Evolutionary conservation across 1,140 invertebrate species (phyloP).

Genomic region (Drosophila bipectinata): DNA sequence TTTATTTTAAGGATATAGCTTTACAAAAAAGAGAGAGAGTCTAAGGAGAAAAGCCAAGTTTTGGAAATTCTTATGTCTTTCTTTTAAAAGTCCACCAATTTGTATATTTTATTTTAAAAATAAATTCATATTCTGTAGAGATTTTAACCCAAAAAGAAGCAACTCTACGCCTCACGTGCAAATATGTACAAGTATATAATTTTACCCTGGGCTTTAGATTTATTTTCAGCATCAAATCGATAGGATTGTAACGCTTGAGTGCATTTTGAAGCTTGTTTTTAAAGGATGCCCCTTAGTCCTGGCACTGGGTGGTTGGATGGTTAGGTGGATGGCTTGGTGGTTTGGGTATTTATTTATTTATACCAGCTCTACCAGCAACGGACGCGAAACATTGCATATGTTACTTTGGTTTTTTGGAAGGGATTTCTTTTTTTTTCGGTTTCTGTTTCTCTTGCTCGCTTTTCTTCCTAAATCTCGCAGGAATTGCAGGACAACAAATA

Average conservation of each 20-base stretch:
- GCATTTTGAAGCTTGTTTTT: slow-evolving; percentile 59
- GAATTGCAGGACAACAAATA: not conserved
- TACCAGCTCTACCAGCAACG: slow-evolving; percentile 7
- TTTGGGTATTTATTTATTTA: slow-evolving; percentile 34
- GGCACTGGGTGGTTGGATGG: slow-evolving; percentile 6
- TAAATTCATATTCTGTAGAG: not conserved
- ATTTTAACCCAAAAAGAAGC: not conserved
- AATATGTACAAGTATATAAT: not conserved
- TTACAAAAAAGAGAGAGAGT: too few species aligned
- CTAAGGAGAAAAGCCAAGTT: too few species aligned
- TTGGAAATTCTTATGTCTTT: too few species aligned
- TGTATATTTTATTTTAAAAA: not conserved
- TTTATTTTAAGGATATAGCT: too few species aligned
- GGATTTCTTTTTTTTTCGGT: not conserved
- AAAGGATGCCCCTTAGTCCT: slow-evolving; percentile 5
- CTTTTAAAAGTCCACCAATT: too few species aligned
- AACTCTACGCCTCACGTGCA: slow-evolving; percentile 5
- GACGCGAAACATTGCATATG: slow-evolving; percentile 4
- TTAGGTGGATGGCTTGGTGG: not conserved
- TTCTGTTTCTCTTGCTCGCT: not conserved
- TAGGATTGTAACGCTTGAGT: slow-evolving; percentile 75
- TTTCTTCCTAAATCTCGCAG: not conserved
- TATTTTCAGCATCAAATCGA: slow-evolving; percentile 77
- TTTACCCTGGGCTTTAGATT: slow-evolving; percentile 24
- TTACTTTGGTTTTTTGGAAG: not conserved